Evolutionary conservation across 30 jellyfish, hydroid and myxozoan genomes (phyloP).

Genomic region (Aurelia sp.): DNA sequence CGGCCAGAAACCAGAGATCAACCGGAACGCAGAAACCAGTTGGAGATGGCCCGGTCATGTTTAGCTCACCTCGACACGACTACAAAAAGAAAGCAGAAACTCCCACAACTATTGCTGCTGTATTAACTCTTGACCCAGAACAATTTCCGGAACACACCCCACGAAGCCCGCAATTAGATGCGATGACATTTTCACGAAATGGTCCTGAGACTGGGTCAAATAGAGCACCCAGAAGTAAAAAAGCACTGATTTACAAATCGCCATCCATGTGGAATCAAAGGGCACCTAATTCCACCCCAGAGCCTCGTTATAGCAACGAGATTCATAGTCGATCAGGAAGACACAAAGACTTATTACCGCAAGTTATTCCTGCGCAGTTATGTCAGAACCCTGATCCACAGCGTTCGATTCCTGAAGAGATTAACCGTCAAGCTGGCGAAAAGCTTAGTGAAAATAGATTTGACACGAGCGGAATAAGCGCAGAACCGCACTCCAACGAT

Average conservation of each 20-base stretch:
- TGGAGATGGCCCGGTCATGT: constrained; percentile 70
- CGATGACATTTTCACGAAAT: not conserved
- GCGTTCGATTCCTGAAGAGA: constrained; percentile 7
- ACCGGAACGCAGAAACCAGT: not conserved
- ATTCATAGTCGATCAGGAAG: constrained; percentile 18
- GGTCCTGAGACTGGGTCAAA: not conserved
- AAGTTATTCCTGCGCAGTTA: constrained; percentile 59
- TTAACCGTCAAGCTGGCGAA: constrained; percentile 8
- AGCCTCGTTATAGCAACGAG: constrained; percentile 44
- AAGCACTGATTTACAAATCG: constrained; percentile 28
- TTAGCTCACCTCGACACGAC: constrained; percentile 36
- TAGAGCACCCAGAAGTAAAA: constrained; percentile 2
- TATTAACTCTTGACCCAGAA: constrained; percentile 57
- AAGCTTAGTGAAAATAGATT: constrained; percentile 46
- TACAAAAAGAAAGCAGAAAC: constrained; percentile 1
- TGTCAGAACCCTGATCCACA: constrained; percentile 11
- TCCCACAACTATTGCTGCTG: constrained; percentile 28
- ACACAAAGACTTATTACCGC: constrained; percentile 56
- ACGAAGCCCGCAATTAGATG: constrained; percentile 35
- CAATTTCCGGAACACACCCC: constrained; percentile 50
- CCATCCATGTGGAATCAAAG: constrained; percentile 39
- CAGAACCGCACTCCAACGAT: constrained; percentile 38
- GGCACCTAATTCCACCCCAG: constrained; percentile 73
- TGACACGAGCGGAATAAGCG: constrained; percentile 39
- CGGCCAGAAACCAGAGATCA: constrained; percentile 2